phyloP scores from a whole-genome alignment of 92 coral and sea anemone genomes.

The Epizoanthus scotinus region DNA sequence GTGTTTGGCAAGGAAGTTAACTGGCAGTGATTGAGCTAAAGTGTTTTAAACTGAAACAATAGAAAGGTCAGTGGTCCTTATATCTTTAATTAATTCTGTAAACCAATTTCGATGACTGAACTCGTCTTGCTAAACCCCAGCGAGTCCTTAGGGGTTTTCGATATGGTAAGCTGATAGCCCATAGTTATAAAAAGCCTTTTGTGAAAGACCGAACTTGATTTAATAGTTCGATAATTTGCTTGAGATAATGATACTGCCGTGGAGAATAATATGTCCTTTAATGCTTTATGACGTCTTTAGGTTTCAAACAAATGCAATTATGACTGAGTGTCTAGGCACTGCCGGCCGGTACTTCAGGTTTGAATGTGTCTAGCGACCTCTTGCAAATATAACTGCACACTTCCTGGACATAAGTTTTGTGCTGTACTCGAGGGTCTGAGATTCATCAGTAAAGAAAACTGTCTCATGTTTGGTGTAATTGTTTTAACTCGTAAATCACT shows the following conservation, averaged over 20 bases:
- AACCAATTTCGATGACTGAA: no score
- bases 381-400: background rate
- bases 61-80: background rate
- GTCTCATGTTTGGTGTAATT: background rate
- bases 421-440: background rate
- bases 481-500: conserved; percentile 13
- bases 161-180: background rate
- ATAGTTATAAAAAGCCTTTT: background rate
- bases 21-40: background rate
- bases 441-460: background rate
- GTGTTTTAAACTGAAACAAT: background rate
- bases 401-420: conserved; percentile 27
- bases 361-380: background rate
- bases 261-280: background rate
- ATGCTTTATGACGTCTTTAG: background rate
- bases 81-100: no score
- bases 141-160: no score
- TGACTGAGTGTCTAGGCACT: background rate
- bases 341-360: background rate
- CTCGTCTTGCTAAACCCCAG: no score
- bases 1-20: background rate
- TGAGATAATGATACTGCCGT: background rate
- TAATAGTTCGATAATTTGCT: conserved; percentile 8
- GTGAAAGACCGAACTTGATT: background rate
- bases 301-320: conserved; percentile 22